phyloP scores from a whole-genome alignment of 2,797 vertebrate genomes.

The Linurgus olivaceus region DNA sequence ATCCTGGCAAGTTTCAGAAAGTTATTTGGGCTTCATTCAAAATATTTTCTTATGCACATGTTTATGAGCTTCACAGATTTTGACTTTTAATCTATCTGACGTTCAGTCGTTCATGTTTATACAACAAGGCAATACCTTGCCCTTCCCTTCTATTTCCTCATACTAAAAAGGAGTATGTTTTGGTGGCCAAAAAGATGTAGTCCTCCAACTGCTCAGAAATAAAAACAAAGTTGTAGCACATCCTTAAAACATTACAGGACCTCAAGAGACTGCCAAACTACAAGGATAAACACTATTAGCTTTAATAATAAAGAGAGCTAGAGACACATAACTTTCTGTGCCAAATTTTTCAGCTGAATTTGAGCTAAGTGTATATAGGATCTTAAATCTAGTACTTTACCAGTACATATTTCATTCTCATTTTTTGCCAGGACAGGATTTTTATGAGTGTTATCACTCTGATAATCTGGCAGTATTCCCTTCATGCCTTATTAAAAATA shows the following conservation, averaged over 20 bases:
- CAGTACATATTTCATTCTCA: neutral
- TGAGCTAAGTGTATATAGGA: neutral
- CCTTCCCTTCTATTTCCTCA: neutral
- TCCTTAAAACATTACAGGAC: neutral
- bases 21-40: neutral
- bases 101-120: neutral
- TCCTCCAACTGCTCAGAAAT: neutral
- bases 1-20: neutral
- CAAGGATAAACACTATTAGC: neutral
- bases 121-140: neutral
- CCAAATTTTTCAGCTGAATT: neutral
- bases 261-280: neutral
- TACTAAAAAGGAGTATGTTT: neutral
- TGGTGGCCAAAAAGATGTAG: neutral
- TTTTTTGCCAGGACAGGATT: neutral
- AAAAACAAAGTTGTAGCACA: neutral
- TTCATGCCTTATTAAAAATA: neutral
- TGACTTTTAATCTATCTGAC: neutral
- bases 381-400: neutral
- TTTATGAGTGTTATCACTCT: neutral
- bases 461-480: neutral
- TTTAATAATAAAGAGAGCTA: neutral
- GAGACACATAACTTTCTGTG: neutral
- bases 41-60: neutral
- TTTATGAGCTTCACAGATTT: neutral